A percentile compares a stretch with the other conserved stretches of the same genome.
These are phyloP conservation scores for Drosophila mojavensis DNA, from an alignment of 1,140 invertebrate species.

Conservation along the genomic window DNA sequence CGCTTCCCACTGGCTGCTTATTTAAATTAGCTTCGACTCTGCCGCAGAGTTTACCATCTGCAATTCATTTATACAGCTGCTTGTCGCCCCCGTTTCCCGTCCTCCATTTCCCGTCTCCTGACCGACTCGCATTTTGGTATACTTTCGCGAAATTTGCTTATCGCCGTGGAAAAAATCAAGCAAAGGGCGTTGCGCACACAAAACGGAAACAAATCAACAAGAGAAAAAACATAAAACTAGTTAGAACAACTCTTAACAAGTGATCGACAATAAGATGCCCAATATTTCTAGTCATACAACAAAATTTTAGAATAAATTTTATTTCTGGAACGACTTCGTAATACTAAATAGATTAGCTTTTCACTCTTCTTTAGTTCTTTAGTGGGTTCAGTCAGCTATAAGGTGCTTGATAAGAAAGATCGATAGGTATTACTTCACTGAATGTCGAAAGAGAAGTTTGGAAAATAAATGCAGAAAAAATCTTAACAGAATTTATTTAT, in stretches of 20 bases:
- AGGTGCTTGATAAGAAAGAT: no score
- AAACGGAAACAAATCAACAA: conserved; percentile 4
- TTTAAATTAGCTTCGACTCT: conserved; percentile 73
- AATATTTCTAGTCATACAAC: background rate
- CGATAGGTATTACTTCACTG: no score
- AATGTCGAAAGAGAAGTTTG: no score
- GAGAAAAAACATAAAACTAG: conserved; percentile 14
- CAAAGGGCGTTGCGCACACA: conserved; percentile 41
- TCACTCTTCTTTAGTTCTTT: no score
- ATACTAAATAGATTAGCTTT: no score
- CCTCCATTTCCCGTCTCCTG: conserved; percentile 17
- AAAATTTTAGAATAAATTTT: no score
- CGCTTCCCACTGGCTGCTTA: conserved; percentile 51
- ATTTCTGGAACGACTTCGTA: no score
- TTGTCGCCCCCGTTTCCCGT: conserved; percentile 31
- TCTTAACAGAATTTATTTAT: no score
- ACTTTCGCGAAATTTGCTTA: conserved; percentile 74
- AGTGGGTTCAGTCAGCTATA: no score
- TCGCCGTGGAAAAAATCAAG: conserved; percentile 67
- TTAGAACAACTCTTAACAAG: background rate
- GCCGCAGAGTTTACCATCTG: conserved; percentile 57
- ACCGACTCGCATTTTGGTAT: conserved; percentile 66
- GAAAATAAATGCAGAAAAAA: no score
- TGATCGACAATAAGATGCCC: conserved; percentile 3
- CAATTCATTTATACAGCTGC: conserved; percentile 79